Percentiles rank a stretch among this genome's conserved stretches.
Evolutionary conservation across 1,140 invertebrate species (phyloP).

Genomic region (Acromyrmex echinatior): DNA sequence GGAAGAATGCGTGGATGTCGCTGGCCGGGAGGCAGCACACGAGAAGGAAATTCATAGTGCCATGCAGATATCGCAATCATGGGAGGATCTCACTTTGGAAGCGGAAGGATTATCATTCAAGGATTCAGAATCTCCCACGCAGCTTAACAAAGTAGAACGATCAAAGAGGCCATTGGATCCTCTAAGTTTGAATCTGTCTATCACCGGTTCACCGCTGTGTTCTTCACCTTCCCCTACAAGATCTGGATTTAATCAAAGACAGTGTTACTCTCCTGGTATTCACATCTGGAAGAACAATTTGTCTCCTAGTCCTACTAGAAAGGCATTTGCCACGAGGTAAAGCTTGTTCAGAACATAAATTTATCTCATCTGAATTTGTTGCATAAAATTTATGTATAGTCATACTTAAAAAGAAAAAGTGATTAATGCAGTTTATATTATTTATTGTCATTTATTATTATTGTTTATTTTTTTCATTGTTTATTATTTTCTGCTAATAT

Average conservation of each 20-base stretch:
- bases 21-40: slow-evolving; percentile 94
- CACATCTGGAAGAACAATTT: slow-evolving; percentile 88
- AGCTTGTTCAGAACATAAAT: slow-evolving; percentile 41
- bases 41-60: slow-evolving; percentile 95
- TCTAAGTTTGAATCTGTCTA: slow-evolving; percentile 83
- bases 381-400: neutral
- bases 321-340: slow-evolving; percentile 91
- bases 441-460: neutral
- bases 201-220: slow-evolving; percentile 85
- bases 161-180: slow-evolving; percentile 84
- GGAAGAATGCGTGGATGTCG: slow-evolving; percentile 94
- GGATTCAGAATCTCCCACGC: slow-evolving; percentile 83
- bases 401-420: neutral
- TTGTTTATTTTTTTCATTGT: neutral
- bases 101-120: slow-evolving; percentile 87
- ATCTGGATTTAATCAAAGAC: slow-evolving; percentile 86
- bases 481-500: slow-evolving; percentile 20
- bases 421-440: neutral
- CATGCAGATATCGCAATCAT: slow-evolving; percentile 96
- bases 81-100: slow-evolving; percentile 94
- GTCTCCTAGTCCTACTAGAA: slow-evolving; percentile 94
- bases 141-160: slow-evolving; percentile 82
- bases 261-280: slow-evolving; percentile 90
- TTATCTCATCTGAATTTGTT: neutral
- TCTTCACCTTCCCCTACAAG: slow-evolving; percentile 91